These are phyloP conservation scores for Carposina sasakii DNA, from an alignment of 1,140 invertebrate genomes.

Conservation along the genomic window DNA sequence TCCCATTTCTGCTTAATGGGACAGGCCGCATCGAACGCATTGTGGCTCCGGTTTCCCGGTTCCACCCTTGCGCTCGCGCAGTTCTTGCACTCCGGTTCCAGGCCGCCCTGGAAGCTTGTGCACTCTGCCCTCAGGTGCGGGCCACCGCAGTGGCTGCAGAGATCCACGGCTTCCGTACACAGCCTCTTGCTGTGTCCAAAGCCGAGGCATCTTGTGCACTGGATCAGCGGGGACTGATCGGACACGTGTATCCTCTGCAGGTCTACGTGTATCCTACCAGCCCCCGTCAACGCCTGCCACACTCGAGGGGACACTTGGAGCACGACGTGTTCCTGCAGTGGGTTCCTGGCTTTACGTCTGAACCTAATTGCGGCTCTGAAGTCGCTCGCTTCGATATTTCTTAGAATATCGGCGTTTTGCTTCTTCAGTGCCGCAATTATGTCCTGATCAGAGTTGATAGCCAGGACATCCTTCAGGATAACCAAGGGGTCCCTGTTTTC, in stretches of 20 bases:
- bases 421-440: background rate
- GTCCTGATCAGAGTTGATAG: background rate
- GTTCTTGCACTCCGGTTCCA: background rate
- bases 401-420: background rate
- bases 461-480: background rate
- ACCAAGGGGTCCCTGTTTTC: conserved; percentile 17
- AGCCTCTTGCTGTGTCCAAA: background rate
- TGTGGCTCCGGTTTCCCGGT: no score
- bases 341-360: background rate
- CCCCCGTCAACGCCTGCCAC: background rate
- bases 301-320: background rate
- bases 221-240: no score
- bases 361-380: background rate
- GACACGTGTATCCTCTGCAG: no score
- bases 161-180: background rate
- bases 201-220: background rate
- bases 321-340: background rate
- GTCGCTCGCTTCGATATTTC: background rate
- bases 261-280: background rate
- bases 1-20: background rate
- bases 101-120: background rate
- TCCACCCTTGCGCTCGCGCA: background rate
- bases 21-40: background rate
- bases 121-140: background rate
- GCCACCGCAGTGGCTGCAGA: background rate